These are phyloP conservation scores for Pampusana beccarii DNA, from an alignment of 2,113 vertebrate species.

Conservation along the genomic window DNA sequence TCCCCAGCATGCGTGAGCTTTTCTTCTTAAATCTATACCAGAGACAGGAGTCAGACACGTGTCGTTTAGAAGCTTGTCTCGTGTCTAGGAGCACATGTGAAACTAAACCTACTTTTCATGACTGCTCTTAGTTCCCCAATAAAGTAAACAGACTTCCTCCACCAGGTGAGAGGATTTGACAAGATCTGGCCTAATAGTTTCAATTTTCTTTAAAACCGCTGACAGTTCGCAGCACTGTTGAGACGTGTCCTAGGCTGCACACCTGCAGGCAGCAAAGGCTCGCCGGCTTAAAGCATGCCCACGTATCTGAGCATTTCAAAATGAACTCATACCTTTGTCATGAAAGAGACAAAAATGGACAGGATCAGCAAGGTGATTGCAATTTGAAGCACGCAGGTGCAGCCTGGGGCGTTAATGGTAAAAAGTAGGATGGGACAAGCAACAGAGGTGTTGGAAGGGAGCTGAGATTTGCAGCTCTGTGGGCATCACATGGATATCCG, in stretches of 20 bases:
- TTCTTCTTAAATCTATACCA: background rate
- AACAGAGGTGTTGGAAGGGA: background rate
- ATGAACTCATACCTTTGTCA: background rate
- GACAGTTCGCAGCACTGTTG: background rate
- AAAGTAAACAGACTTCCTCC: background rate
- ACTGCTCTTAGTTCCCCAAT: background rate
- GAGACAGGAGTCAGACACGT: fast-evolving
- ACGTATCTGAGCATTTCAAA: background rate
- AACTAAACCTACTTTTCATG: background rate
- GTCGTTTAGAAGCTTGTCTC: background rate
- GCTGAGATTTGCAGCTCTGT: background rate
- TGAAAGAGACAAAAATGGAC: background rate
- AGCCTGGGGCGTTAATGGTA: background rate
- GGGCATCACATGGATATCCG: background rate
- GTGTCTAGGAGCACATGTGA: background rate
- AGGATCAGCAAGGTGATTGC: background rate
- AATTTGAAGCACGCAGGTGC: background rate
- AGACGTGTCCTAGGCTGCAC: background rate
- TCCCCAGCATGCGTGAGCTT: background rate
- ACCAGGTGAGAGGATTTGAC: background rate
- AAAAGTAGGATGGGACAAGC: background rate
- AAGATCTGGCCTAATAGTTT: background rate
- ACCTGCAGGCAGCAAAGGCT: background rate
- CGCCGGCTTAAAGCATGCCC: background rate
- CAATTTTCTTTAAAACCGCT: background rate